Percentiles rank a stretch among this genome's conserved stretches.
Evolutionary conservation across 2,113 vertebrate genomes (phyloP).

Genomic region (Cryptotis parvus): DNA sequence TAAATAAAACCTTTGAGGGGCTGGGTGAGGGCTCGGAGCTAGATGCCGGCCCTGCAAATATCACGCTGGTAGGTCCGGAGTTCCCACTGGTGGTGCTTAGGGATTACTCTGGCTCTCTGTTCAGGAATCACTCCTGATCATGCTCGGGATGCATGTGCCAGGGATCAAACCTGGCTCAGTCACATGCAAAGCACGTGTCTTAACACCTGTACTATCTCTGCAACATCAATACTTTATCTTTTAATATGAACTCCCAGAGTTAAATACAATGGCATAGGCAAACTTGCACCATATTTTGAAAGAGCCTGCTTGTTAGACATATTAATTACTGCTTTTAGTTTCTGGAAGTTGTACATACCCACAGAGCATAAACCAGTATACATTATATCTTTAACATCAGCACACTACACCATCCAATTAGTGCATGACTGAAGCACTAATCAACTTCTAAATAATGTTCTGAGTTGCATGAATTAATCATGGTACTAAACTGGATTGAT

Average conservation of each 20-base stretch:
- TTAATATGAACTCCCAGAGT: not conserved
- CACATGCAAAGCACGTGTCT: too few species aligned
- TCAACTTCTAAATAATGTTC: slow-evolving; percentile 40
- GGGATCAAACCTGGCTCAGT: too few species aligned
- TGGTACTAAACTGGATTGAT: slow-evolving; percentile 22
- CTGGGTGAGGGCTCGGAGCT: too few species aligned
- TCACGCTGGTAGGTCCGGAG: too few species aligned
- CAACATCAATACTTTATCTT: slow-evolving; percentile 28
- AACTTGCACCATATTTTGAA: slow-evolving; percentile 4
- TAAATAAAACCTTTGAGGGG: too few species aligned
- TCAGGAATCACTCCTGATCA: too few species aligned
- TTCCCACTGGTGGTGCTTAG: too few species aligned
- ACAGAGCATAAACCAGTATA: not conserved
- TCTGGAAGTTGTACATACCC: slow-evolving; percentile 2
- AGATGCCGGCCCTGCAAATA: too few species aligned
- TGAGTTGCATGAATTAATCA: slow-evolving; percentile 11
- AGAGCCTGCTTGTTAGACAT: slow-evolving; percentile 3
- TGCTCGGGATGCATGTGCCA: too few species aligned
- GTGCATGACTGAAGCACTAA: not conserved
- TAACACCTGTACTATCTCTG: too few species aligned
- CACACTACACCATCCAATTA: not conserved
- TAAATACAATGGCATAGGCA: not conserved
- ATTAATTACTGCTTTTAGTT: slow-evolving; percentile 21
- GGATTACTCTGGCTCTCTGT: too few species aligned
- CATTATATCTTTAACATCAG: slow-evolving; percentile 32